phyloP scores from a whole-genome alignment of 2,113 vertebrate genomes.

The Eudyptes chrysolophus region DNA sequence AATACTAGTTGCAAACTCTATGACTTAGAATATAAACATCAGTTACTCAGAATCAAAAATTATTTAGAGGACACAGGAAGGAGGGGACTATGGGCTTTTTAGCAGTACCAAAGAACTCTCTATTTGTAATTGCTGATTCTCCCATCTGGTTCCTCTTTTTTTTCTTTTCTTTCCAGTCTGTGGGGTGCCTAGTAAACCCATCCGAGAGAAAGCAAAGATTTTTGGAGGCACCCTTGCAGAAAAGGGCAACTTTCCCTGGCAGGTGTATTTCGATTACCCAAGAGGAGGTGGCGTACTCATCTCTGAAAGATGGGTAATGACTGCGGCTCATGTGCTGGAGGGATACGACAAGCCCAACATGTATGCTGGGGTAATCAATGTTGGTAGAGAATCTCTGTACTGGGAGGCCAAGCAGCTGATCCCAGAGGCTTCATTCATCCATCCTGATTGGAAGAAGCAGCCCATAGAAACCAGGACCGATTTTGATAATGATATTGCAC shows the following conservation, averaged over 20 bases:
- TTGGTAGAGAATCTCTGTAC: not conserved
- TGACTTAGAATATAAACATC: not conserved
- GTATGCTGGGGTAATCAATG: conserved; percentile 57
- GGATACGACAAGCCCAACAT: not conserved
- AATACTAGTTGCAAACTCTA: not conserved
- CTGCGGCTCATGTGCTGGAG: conserved; percentile 76
- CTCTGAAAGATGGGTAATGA: conserved; percentile 80
- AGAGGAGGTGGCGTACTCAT: conserved; percentile 74
- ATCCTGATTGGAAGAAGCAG: conserved; percentile 51
- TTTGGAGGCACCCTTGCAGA: conserved; percentile 63
- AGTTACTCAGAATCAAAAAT: not conserved
- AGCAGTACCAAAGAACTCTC: not conserved
- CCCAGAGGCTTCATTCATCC: conserved; percentile 61
- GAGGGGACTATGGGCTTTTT: not conserved
- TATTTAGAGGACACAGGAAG: not conserved
- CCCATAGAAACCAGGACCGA: not conserved
- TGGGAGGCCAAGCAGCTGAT: not conserved
- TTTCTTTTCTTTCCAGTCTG: conserved; percentile 68
- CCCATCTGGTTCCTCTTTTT: not conserved
- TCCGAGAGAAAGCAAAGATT: conserved; percentile 37
- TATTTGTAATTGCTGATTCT: not conserved
- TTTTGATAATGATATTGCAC: conserved; percentile 78
- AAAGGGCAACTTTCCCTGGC: conserved; percentile 77
- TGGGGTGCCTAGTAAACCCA: conserved; percentile 57
- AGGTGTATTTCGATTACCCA: conserved; percentile 62